Conservation (phyloP, 2,888 invertebrate genomes). For the Lissonota sp. region DNA sequence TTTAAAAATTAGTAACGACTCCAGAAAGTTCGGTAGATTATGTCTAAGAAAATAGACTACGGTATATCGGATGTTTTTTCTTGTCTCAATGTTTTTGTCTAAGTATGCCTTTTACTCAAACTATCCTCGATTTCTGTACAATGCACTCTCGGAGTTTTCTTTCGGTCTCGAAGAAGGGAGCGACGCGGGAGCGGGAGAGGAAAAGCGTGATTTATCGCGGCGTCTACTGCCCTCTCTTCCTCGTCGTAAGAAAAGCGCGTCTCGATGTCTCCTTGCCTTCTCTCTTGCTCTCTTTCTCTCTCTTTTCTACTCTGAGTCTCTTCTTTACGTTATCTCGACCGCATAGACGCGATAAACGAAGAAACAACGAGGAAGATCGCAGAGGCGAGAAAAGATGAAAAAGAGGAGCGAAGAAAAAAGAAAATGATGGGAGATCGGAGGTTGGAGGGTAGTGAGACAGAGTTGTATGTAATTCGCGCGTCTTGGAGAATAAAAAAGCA, state of each 20-base stretch:
- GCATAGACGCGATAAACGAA: constrained; percentile 15
- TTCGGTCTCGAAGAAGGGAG: background rate
- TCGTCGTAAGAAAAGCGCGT: constrained; percentile 44
- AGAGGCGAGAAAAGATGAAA: constrained; percentile 1
- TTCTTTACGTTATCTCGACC: background rate
- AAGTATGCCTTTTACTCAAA: constrained; percentile 10
- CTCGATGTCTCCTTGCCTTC: constrained; percentile 37
- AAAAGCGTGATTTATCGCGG: constrained; percentile 67
- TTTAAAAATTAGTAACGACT: no score
- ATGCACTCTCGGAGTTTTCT: constrained; percentile 57
- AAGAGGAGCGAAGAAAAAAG: background rate
- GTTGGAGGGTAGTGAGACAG: constrained; percentile 14
- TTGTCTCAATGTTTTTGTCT: background rate
- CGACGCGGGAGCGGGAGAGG: constrained; percentile 4
- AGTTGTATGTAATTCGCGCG: constrained; percentile 36
- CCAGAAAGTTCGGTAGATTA: no score
- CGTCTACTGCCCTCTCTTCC: constrained; percentile 50
- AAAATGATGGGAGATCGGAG: constrained; percentile 2
- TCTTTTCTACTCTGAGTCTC: background rate
- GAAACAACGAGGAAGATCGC: constrained; percentile 12
- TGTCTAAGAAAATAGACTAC: no score
- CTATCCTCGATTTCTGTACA: constrained; percentile 56
- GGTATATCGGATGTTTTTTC: background rate
- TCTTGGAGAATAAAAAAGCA: constrained; percentile 36
- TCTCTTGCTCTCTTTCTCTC: constrained; percentile 5